Conservation (phyloP, 2,888 invertebrate genomes). For the Himalopsyche tibetana region DNA sequence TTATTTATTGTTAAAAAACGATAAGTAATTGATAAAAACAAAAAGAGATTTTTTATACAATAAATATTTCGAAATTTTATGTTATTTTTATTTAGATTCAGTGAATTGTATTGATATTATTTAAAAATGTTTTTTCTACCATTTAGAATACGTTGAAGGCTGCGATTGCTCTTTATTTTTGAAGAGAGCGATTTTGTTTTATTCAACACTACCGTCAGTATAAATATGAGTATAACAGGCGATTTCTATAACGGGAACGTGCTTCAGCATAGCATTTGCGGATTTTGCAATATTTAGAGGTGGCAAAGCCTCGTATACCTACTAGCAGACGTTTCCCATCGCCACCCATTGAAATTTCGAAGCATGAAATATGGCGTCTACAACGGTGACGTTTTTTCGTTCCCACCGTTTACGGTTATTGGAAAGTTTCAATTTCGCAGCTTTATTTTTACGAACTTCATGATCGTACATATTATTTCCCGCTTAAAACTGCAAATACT, state of each 20-base stretch:
- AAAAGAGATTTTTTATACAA: too few species aligned
- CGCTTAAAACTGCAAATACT: constrained; percentile 32
- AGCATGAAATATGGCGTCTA: constrained; percentile 57
- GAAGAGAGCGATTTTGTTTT: constrained; percentile 57
- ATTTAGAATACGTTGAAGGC: constrained; percentile 47
- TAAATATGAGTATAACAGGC: constrained; percentile 61
- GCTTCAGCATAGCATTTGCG: constrained; percentile 64
- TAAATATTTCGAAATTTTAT: too few species aligned
- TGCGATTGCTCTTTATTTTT: constrained; percentile 37
- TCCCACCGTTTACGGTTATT: constrained; percentile 51
- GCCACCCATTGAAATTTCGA: constrained; percentile 57
- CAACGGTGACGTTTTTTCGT: constrained; percentile 53
- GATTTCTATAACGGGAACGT: constrained; percentile 64
- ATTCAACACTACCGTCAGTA: constrained; percentile 61
- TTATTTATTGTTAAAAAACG: too few species aligned
- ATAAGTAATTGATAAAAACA: too few species aligned
- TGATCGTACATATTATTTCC: constrained; percentile 57
- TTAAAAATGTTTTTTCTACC: background rate
- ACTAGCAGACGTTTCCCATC: constrained; percentile 53
- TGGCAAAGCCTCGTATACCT: constrained; percentile 52
- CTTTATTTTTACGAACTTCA: constrained; percentile 52
- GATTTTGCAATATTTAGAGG: constrained; percentile 65
- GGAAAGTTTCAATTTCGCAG: constrained; percentile 47
- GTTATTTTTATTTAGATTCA: too few species aligned
- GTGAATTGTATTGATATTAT: background rate